These are phyloP conservation scores for Phyllostomus discolor DNA, from an alignment of 2,113 vertebrate species.

Conservation along the genomic window DNA sequence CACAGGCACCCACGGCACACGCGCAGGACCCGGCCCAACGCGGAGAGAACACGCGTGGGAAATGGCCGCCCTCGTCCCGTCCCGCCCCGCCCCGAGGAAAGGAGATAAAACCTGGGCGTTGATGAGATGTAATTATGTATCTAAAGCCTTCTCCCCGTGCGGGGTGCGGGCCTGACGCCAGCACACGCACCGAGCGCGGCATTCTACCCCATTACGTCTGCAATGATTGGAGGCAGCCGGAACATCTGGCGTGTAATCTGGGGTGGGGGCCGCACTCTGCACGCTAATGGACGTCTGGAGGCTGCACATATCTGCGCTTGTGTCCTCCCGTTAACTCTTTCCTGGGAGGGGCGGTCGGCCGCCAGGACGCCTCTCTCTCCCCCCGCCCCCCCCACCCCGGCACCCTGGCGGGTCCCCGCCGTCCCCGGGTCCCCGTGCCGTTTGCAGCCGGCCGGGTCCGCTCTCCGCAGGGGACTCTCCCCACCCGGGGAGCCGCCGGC, in stretches of 20 bases:
- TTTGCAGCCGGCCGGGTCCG: neutral
- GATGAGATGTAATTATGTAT: conserved; percentile 98
- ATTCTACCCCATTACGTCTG: conserved; percentile 99
- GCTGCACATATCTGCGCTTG: conserved; percentile 91
- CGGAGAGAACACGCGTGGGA: conserved; percentile 85
- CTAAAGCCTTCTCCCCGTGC: conserved; percentile 95
- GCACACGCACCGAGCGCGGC: conserved; percentile 96
- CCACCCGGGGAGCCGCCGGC: conserved; percentile 2
- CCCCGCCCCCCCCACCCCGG: too few relatives aligned
- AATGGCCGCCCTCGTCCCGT: conserved; percentile 92
- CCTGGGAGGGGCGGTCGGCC: conserved; percentile 61
- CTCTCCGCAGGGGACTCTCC: conserved; percentile 16
- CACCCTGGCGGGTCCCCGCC: neutral
- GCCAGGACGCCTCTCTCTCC: conserved; percentile 61
- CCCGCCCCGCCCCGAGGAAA: conserved; percentile 91
- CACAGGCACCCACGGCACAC: conserved; percentile 74
- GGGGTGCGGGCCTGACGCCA: conserved; percentile 95
- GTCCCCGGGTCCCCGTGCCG: accelerated
- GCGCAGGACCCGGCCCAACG: conserved; percentile 77
- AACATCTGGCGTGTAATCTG: conserved; percentile 98
- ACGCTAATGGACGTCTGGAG: conserved; percentile 98
- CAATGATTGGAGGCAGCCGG: conserved; percentile 97
- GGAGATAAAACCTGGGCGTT: conserved; percentile 94
- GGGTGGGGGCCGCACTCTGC: conserved; percentile 94
- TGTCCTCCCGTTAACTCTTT: conserved; percentile 91